Percentiles rank a stretch among this genome's conserved stretches.
Evolutionary conservation across 1,140 invertebrate species (phyloP).

Genomic region (Drosophila paulistorum): DNA sequence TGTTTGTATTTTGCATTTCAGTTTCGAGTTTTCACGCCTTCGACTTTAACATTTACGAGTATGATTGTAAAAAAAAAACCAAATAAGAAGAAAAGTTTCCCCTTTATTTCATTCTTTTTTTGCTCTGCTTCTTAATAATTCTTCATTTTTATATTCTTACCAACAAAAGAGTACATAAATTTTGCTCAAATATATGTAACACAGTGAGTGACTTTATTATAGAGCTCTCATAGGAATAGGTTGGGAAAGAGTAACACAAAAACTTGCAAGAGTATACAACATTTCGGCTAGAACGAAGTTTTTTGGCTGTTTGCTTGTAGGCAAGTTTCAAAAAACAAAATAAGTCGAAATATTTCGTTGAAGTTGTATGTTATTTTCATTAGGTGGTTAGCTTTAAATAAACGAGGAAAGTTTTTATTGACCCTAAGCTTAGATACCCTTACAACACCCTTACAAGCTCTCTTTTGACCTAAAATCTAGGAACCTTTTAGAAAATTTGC

Average conservation of each 20-base stretch:
- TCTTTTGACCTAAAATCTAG: too few species aligned
- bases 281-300: not conserved
- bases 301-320: slow-evolving; percentile 9
- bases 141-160: not conserved
- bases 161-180: too few species aligned
- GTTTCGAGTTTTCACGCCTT: slow-evolving; percentile 52
- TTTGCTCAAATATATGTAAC: too few species aligned
- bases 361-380: slow-evolving; percentile 6
- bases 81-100: not conserved
- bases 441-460: too few species aligned
- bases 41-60: slow-evolving; percentile 63
- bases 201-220: too few species aligned
- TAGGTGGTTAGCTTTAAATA: not conserved
- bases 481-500: too few species aligned
- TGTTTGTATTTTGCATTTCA: slow-evolving; percentile 57
- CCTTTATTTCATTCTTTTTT: slow-evolving; percentile 2
- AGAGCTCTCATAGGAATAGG: too few species aligned
- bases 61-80: slow-evolving; percentile 39
- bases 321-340: not conserved
- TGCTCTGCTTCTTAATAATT: not conserved
- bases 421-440: too few species aligned
- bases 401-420: too few species aligned
- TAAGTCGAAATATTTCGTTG: not conserved
- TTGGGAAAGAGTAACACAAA: too few species aligned
- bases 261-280: too few species aligned